Base-by-base conservation (phyloP, 2,888 invertebrate species). In the Oxystoma pomonae region DNA sequence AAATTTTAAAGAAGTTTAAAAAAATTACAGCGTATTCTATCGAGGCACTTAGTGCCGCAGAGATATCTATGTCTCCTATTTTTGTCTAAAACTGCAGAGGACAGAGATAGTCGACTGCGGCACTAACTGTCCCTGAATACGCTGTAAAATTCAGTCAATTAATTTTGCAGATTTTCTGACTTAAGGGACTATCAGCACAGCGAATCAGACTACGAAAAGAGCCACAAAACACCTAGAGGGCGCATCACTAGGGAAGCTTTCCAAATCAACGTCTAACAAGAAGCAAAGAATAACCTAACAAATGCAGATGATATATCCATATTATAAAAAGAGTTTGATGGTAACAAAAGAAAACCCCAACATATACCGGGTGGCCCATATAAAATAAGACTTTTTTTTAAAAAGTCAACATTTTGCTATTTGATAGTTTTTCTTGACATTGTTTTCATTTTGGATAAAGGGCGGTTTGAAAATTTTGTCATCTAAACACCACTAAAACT, bases 201-300 rank as follows among this genome's bases (percentile, higher is more conserved):
- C 71, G 82, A 82, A 69, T 73, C 77, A 20, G 82, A 82, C 61
- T 81, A 79, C 66, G 82, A 82, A 66, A 81, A 81, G 70, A 77
- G 77, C 61, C 78, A 80, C 73, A 77, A 79, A 72, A 35, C 35
- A 7, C 65, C 75, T 55, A 76, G 80, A 68, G 83, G 80, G 62
- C 80, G 78, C 72, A 70, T 78, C 76, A 82, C 74, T 77, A 81
- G 90, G 66, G 90, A 90, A 80, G 86, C 90, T 70, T 91, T 91
- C 81, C 91, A 91, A 81, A 91, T 91, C 74, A 90, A 91, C 81
- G 91, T 91, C 73, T 91, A 86, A 70, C 19, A 20, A 35, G n/a
- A n/a, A n/a, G n/a, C n/a, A n/a, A n/a, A n/a, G n/a, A n/a, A n/a
- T n/a, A n/a, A n/a, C n/a, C n/a, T n/a, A n/a, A 35, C 35, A 35